A percentile compares a stretch with the other conserved stretches of the same genome.
Evolutionary conservation across 2,113 vertebrate species (phyloP).

Genomic region (Mesoclemmys tuberculata): DNA sequence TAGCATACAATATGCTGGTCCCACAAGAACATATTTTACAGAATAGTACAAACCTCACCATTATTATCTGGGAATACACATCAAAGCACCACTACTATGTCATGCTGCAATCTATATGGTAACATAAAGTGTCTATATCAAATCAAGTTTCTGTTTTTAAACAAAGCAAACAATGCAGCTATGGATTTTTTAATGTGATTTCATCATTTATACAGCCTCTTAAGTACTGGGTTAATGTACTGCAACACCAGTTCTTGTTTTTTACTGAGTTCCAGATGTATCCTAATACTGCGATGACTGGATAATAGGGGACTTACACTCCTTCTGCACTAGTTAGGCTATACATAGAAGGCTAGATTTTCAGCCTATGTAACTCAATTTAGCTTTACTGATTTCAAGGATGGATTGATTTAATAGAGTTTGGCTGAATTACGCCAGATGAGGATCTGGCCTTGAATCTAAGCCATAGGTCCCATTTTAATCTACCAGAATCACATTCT

Average conservation of each 20-base stretch:
- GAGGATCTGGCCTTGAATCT: not conserved
- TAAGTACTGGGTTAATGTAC: not conserved
- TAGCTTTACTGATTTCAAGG: slow-evolving; percentile 55
- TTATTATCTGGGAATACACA: not conserved
- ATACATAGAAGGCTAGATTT: slow-evolving; percentile 45
- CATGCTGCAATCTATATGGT: not conserved
- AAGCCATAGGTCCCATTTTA: slow-evolving; percentile 32
- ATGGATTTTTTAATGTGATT: not conserved
- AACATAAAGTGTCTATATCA: not conserved
- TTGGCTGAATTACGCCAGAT: slow-evolving; percentile 68
- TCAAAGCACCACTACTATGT: not conserved
- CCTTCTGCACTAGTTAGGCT: slow-evolving; percentile 31
- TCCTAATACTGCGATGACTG: not conserved
- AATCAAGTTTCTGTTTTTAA: not conserved
- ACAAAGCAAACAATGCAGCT: not conserved
- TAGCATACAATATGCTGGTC: not conserved
- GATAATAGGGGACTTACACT: not conserved
- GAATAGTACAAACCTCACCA: not conserved
- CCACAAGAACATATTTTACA: not conserved
- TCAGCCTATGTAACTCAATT: slow-evolving; percentile 65
- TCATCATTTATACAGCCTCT: not conserved
- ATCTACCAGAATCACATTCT: not conserved
- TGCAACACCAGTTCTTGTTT: not conserved
- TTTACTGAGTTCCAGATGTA: not conserved
- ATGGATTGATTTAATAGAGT: slow-evolving; percentile 60